Conservation (phyloP, 1,140 invertebrate genomes). For the Yoshiicerus persimilis region DNA sequence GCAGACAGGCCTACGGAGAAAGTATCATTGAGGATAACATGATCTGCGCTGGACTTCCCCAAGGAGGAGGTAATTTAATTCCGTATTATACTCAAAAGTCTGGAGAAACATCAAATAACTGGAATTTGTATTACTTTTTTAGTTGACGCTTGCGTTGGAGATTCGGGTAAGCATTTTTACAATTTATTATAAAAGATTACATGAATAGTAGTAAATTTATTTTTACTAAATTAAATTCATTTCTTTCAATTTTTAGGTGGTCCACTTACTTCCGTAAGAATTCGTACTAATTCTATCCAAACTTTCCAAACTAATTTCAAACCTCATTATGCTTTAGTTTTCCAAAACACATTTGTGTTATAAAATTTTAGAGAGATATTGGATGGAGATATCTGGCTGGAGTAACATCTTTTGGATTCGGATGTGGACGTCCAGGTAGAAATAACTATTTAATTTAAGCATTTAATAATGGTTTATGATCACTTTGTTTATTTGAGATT, state of each 20-base stretch:
- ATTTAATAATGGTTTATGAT: neutral
- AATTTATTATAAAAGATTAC: neutral
- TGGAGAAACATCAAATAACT: neutral
- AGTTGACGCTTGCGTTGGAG: neutral
- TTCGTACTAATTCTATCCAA: neutral
- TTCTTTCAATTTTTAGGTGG: neutral
- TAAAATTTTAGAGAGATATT: neutral
- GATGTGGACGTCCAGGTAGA: neutral
- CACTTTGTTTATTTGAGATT: neutral
- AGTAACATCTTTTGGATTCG: neutral
- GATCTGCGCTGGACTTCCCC: slow-evolving; percentile 45
- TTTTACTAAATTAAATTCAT: neutral
- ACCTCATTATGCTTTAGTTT: neutral
- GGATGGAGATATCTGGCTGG: slow-evolving; percentile 16
- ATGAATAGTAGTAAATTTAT: neutral
- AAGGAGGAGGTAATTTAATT: neutral
- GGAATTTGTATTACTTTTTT: neutral
- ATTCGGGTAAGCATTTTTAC: neutral
- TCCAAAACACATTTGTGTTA: neutral
- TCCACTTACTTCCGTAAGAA: neutral
- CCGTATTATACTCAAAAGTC: neutral
- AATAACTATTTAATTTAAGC: neutral
- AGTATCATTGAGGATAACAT: slow-evolving; percentile 29
- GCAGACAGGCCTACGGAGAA: slow-evolving; percentile 14
- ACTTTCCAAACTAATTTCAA: neutral